Conservation (phyloP, 2,797 vertebrate genomes). For the Hipposideros larvatus region DNA sequence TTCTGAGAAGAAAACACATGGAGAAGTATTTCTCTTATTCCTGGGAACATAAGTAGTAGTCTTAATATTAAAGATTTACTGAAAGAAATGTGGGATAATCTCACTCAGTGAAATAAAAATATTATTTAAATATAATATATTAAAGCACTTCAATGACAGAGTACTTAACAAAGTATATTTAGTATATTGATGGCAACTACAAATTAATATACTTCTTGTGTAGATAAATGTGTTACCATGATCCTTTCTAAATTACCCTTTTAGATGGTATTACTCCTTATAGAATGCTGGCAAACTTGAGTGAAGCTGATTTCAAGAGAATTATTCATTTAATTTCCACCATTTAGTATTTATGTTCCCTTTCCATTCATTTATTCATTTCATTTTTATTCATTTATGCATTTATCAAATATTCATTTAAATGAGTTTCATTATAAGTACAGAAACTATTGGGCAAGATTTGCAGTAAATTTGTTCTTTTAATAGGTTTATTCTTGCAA, state of each 20-base stretch:
- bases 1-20: conserved; percentile 64
- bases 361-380: conserved; percentile 89
- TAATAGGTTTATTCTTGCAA: conserved; percentile 86
- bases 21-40: neutral
- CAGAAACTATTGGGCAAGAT: conserved; percentile 83
- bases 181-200: conserved; percentile 44
- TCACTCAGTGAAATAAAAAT: neutral
- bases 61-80: neutral
- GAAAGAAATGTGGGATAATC: neutral
- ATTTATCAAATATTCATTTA: conserved; percentile 90
- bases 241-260: conserved; percentile 76
- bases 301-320: conserved; percentile 83
- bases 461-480: conserved; percentile 85
- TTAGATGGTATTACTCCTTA: conserved; percentile 76
- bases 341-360: conserved; percentile 88
- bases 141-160: conserved; percentile 45
- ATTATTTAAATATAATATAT: conserved; percentile 27
- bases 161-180: conserved; percentile 42
- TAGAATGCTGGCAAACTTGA: conserved; percentile 82
- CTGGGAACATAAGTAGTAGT: neutral
- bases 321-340: conserved; percentile 89
- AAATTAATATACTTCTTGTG: conserved; percentile 68
- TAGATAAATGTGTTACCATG: conserved; percentile 67
- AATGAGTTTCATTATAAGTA: conserved; percentile 87
- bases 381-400: conserved; percentile 89